Conservation (phyloP, 2,797 vertebrate species). For the Scomberomorus guttatus region DNA sequence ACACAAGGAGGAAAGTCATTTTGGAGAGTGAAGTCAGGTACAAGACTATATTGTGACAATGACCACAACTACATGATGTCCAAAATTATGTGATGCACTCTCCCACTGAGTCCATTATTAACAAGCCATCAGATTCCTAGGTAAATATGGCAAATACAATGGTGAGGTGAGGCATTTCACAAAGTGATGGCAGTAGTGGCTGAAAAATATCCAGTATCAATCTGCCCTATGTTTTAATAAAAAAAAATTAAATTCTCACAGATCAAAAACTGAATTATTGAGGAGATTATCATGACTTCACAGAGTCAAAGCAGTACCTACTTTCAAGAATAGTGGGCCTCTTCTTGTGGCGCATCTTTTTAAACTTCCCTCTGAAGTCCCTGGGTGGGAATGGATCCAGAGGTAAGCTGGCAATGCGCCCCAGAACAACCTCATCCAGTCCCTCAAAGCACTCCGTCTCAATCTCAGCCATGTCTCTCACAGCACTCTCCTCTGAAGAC, state of each 20-base stretch:
- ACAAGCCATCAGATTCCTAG: conserved; percentile 56
- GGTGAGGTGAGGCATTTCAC: conserved; percentile 73
- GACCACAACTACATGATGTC: conserved; percentile 9
- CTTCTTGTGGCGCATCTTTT: conserved; percentile 91
- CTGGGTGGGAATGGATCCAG: conserved; percentile 88
- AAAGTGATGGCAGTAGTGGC: conserved; percentile 50
- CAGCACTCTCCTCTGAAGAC: conserved; percentile 88
- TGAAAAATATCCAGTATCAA: conserved; percentile 23
- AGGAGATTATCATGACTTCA: background rate
- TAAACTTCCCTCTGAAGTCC: conserved; percentile 90
- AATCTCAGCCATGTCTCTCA: conserved; percentile 81
- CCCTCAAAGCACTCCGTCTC: conserved; percentile 76
- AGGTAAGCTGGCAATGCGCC: conserved; percentile 86
- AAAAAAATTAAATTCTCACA: conserved; percentile 19
- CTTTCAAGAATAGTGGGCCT: conserved; percentile 96
- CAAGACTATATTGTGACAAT: background rate
- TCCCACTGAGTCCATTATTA: conserved; percentile 52
- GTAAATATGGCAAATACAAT: conserved; percentile 62
- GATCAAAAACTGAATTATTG: conserved; percentile 6
- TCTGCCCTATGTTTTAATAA: background rate
- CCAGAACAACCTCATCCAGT: conserved; percentile 74
- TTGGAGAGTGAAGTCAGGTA: conserved; percentile 1
- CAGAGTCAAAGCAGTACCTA: conserved; percentile 82
- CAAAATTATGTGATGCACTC: conserved; percentile 10
- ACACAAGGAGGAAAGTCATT: background rate